A percentile compares a stretch with the other conserved stretches of the same genome.
phyloP scores from a whole-genome alignment of 2,797 vertebrate species.

The Nasua narica region DNA sequence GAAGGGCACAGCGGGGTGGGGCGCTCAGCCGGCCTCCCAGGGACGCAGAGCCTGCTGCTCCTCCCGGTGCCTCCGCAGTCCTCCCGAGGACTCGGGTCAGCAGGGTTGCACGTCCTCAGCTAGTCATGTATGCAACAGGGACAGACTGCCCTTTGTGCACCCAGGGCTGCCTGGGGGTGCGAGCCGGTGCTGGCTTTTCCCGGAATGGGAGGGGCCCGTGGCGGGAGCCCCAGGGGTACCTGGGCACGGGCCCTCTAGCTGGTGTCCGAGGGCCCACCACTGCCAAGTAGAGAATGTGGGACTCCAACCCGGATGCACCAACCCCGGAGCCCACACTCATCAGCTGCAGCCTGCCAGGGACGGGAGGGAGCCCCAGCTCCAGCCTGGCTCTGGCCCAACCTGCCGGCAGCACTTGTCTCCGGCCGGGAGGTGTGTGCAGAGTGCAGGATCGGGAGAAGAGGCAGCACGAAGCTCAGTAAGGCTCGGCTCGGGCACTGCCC shows the following conservation, averaged over 20 bases:
- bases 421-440: background rate
- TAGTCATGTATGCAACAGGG: background rate
- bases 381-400: background rate
- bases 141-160: slow-evolving; percentile 27
- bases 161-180: background rate
- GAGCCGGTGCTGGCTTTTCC: background rate
- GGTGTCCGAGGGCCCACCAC: background rate
- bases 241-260: background rate
- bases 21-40: background rate
- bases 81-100: background rate
- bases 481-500: background rate
- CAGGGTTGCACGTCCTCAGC: background rate
- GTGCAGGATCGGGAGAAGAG: fast-evolving
- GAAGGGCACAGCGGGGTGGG: background rate
- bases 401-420: background rate
- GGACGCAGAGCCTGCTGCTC: background rate
- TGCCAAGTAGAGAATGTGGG: background rate
- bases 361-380: background rate
- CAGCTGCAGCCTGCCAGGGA: background rate
- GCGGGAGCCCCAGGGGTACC: background rate
- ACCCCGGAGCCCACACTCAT: background rate
- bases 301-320: background rate
- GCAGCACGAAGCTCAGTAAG: background rate
- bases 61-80: background rate
- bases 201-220: background rate